phyloP scores from a whole-genome alignment of 2,113 vertebrate species.

The Strix uralensis region DNA sequence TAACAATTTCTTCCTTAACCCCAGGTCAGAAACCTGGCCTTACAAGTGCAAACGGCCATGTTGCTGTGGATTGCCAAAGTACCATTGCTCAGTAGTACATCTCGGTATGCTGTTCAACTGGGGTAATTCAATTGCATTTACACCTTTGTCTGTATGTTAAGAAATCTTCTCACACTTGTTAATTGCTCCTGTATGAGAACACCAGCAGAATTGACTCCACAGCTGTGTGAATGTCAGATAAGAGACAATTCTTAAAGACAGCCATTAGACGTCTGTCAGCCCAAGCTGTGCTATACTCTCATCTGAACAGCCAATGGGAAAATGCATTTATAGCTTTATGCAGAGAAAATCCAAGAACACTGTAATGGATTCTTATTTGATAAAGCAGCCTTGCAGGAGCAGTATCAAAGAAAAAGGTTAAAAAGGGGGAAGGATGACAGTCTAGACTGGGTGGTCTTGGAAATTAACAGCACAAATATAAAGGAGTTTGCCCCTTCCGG shows the following conservation, averaged over 20 bases:
- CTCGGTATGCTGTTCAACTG: neutral
- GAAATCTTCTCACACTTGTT: neutral
- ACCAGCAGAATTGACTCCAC: neutral
- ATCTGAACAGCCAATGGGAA: neutral
- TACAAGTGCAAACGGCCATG: rapidly evolving
- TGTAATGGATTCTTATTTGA: neutral
- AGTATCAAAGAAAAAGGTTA: neutral
- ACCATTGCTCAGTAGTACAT: neutral
- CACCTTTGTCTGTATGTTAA: neutral
- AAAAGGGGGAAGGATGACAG: neutral
- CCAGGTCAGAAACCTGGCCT: neutral
- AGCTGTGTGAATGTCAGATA: neutral
- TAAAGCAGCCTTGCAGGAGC: neutral
- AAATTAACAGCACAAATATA: neutral
- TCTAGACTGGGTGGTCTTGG: neutral
- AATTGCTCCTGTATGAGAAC: neutral
- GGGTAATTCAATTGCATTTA: neutral
- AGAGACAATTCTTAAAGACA: neutral
- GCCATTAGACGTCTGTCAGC: neutral
- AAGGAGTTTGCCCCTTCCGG: neutral
- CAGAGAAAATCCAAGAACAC: neutral
- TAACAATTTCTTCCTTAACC: neutral
- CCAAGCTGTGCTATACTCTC: neutral
- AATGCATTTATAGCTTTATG: neutral
- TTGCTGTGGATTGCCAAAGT: neutral